Base-by-base conservation (phyloP, 2,888 invertebrate species). In the Andrena marginata region DNA sequence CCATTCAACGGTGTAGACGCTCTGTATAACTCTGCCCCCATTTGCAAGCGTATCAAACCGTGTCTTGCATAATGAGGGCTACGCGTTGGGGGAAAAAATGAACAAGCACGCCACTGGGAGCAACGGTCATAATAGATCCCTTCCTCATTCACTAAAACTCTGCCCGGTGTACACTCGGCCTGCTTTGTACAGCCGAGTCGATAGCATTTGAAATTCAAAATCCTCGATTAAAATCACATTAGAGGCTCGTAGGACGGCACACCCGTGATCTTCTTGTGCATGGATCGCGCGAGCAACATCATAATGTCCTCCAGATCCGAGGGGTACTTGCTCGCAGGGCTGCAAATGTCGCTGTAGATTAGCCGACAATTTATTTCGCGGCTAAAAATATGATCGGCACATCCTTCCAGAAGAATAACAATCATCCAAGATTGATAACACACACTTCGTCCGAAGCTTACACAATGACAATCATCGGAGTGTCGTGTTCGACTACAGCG, bases 211-310 rank as follows among this genome's bases (percentile, higher is more conserved):
- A 93, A 93, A 92, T 93, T 93, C 92, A 93, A 93, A 93, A 89
- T 90, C 89, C 80, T 84, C 92, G 92, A 93, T 93, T 93, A 93
- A 93, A 93, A 92, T 92, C 92, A 85, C 93, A 93, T 93, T 92
- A 93, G 91, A 86, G 87, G 86, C 86, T 88, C 85, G 85, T 89
- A 87, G 89, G 89, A 86, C 88, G 87, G 62, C 74, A 80, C 76
- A 60, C n/a, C 35, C 74, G 59, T 64, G 77, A 33, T 48, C 76
- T 80, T 68, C 77, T 77, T 68, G 56, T 77, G 72, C 78, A 60
- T 59, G 80, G 64, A 72, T 77, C 69, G 64, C 48, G 23, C 62
- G 60, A 31, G 51, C 63, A 63, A 76, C 77, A 72, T 87, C 78
- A 74, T 80, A 82, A 87, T 86, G 86, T 56, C 56, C 86, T 84